These are phyloP conservation scores for Psilopsiagon aymara DNA, from an alignment of 2,113 vertebrate species.

Conservation along the genomic window DNA sequence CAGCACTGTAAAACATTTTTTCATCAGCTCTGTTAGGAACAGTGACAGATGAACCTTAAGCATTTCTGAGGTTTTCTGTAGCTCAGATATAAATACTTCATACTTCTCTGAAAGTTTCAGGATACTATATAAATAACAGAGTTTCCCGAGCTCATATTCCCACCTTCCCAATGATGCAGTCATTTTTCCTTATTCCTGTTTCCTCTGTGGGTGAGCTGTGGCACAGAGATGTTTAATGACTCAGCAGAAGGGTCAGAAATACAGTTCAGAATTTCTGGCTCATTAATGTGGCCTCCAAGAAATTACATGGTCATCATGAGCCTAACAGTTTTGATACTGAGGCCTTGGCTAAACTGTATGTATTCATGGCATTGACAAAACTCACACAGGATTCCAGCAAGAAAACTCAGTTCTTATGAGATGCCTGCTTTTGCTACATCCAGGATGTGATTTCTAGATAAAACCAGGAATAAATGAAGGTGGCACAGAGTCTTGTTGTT, in stretches of 20 bases:
- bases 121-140: background rate
- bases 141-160: slow-evolving; percentile 3
- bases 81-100: slow-evolving; percentile 14
- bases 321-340: background rate
- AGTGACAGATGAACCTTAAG: slow-evolving; percentile 21
- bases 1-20: background rate
- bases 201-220: background rate
- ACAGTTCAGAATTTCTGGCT: background rate
- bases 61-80: slow-evolving; percentile 9
- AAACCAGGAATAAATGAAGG: background rate
- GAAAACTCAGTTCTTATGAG: background rate
- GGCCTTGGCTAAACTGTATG: background rate
- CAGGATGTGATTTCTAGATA: background rate
- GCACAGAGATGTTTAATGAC: slow-evolving; percentile 19
- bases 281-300: background rate
- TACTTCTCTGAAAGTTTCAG: background rate
- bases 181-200: background rate
- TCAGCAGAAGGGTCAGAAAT: slow-evolving; percentile 7
- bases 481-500: background rate
- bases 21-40: slow-evolving; percentile 13
- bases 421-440: background rate
- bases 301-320: background rate
- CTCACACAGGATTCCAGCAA: background rate
- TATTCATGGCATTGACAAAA: background rate
- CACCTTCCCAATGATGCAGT: background rate